A percentile compares a stretch with the other conserved stretches of the same genome.
Conservation (phyloP, 2,797 vertebrate species). For the Mallotus villosus region DNA sequence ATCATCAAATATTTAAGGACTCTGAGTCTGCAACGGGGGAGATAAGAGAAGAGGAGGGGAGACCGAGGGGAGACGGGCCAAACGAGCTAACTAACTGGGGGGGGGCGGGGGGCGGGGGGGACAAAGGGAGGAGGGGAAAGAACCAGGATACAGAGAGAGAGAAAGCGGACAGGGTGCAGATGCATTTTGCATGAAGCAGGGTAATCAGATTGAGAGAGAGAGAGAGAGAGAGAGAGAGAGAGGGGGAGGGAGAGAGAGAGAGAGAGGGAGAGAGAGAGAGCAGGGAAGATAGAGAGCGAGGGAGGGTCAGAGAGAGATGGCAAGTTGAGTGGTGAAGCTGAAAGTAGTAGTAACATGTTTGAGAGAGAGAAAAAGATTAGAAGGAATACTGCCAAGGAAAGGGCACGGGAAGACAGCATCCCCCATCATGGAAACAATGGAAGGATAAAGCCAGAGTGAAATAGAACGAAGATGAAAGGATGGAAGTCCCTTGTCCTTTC, state of each 20-base stretch:
- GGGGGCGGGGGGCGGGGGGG: constrained; percentile 31
- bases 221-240: constrained; percentile 3
- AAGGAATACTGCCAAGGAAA: not conserved
- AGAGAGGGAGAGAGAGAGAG: not conserved
- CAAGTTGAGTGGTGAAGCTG: not conserved
- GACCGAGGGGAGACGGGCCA: constrained; percentile 34
- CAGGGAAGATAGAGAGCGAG: constrained; percentile 10
- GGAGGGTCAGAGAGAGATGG: not conserved
- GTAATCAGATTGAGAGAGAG: constrained; percentile 56
- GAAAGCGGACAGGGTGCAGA: constrained; percentile 22
- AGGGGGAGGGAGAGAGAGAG: not conserved
- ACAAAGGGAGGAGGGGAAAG: constrained; percentile 32
- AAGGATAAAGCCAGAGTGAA: not conserved
- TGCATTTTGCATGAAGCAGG: constrained; percentile 66
- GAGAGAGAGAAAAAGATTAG: not conserved
- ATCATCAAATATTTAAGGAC: constrained; percentile 71
- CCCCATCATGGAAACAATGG: not conserved
- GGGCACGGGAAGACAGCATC: not conserved
- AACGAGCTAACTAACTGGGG: constrained; percentile 58
- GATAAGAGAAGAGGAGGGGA: constrained; percentile 53
- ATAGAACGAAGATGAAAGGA: not conserved
- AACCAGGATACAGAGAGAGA: constrained; percentile 34
- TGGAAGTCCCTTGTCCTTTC: not conserved
- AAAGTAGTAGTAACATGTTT: constrained; percentile 5
- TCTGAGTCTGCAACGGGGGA: constrained; percentile 47